Evolutionary conservation across 2,113 vertebrate genomes (phyloP), one percentile per base, ranked within the genome.

Genomic region (Trematocara stigmaticum): DNA sequence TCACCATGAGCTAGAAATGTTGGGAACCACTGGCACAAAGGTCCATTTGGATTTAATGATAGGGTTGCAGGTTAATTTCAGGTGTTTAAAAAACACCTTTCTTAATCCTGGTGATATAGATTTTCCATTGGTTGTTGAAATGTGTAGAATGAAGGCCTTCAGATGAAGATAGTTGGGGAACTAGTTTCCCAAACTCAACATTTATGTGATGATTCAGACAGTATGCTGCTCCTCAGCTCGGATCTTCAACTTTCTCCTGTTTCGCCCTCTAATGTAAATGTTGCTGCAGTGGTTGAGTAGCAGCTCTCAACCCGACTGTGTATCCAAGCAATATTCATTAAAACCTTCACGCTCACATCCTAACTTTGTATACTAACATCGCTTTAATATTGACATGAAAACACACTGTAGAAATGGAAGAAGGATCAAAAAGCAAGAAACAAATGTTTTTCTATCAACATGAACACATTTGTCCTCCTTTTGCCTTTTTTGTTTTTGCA

Each of bases 301-400:
- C 13, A n/a, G 52, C 34, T 57, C 66, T 84, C 38, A 51, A 51
- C 71, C 71, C 26, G 12, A 81, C 81, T 20, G 78, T 81, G 89
- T 88, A 89, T 90, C 57, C 34, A 79, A 94, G 91, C 90, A 94
- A 92, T 93, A 94, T 55, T 34, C 83, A 79, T 23, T 20, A n/a
- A 51, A 66, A 76, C 16, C 71, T 26, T 56, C 81, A 31, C 6
- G 6, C 12, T 23, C 18, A 53, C 23, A 59, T 18, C 11, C 23
- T 31, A 31, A 34, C 55, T 80, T 80, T 26, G 10, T 56, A 66
- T 51, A 5, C 64, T 29, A 66, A 40, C 29, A 18, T 81, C 51
- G 3, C 71, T 76, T n/a, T 29, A 76, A 51, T 51, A 51, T 51
- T 76, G 16, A 76, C 45, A 49, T 18, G 5, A 71, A 71, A 71